Evolutionary conservation across 2,888 invertebrate genomes (phyloP).

Genomic region (Cephus spinipes): DNA sequence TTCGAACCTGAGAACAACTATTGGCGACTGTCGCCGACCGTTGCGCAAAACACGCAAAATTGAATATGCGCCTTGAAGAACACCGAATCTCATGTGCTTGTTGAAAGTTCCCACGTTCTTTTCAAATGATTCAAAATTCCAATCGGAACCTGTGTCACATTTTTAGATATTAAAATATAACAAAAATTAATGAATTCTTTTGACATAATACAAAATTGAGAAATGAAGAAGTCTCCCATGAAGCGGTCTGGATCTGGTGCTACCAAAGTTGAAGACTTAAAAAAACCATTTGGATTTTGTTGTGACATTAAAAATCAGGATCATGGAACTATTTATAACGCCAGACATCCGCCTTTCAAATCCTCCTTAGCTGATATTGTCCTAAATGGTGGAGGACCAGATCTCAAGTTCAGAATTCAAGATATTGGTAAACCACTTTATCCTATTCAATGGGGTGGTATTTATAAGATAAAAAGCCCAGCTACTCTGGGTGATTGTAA

Average conservation of each 20-base stretch:
- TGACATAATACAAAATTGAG: not conserved
- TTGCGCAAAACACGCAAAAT: not conserved
- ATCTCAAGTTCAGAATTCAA: slow-evolving; percentile 46
- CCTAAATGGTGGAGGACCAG: slow-evolving; percentile 42
- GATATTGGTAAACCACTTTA: slow-evolving; percentile 35
- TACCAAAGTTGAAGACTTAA: slow-evolving; percentile 11
- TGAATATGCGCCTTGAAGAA: not conserved
- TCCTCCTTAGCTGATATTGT: slow-evolving; percentile 33
- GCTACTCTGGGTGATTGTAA: slow-evolving; percentile 38
- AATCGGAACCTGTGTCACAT: not conserved
- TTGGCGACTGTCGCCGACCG: too few species aligned
- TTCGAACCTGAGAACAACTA: not conserved
- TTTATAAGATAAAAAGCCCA: slow-evolving; percentile 26
- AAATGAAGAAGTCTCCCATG: slow-evolving; percentile 10
- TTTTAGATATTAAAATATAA: not conserved
- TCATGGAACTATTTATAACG: slow-evolving; percentile 34
- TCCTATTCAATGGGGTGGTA: slow-evolving; percentile 10
- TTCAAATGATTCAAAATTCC: not conserved
- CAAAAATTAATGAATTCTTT: not conserved
- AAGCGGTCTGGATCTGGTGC: slow-evolving; percentile 9
- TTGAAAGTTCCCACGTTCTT: not conserved
- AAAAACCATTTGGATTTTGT: slow-evolving; percentile 54
- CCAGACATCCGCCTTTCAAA: slow-evolving; percentile 34
- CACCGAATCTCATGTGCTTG: not conserved
- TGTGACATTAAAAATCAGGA: slow-evolving; percentile 46